phyloP scores from a whole-genome alignment of 1,140 invertebrate species.

The Drosophila chauvacae region DNA sequence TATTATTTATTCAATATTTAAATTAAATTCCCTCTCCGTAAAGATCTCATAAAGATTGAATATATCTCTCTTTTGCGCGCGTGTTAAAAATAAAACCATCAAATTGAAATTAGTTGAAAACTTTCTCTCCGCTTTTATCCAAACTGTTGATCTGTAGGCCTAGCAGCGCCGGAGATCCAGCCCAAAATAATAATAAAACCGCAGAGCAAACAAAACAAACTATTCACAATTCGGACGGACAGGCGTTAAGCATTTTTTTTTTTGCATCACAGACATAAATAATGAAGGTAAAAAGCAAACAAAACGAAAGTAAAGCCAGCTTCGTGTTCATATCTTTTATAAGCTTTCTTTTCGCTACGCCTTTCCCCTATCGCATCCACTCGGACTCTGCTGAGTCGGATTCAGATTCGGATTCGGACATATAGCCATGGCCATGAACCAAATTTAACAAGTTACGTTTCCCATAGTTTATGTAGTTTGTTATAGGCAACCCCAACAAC shows the following conservation, averaged over 20 bases:
- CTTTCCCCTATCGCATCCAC: conserved; percentile 24
- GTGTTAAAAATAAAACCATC: conserved; percentile 13
- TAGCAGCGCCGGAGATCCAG: conserved; percentile 29
- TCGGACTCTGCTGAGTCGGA: neutral
- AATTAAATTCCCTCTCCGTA: neutral
- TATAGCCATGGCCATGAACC: conserved; percentile 48
- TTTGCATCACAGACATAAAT: conserved; percentile 51
- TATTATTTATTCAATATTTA: neutral
- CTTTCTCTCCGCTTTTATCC: conserved; percentile 32
- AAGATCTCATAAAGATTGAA: conserved; percentile 7
- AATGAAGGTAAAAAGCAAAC: conserved; percentile 20
- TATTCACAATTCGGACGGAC: conserved; percentile 28
- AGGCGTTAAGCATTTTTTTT: neutral
- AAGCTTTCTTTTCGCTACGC: conserved; percentile 49
- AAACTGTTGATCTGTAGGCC: conserved; percentile 24
- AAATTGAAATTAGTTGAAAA: conserved; percentile 35
- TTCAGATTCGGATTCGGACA: conserved; percentile 2
- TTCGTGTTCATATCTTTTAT: conserved; percentile 42
- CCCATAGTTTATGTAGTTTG: conserved; percentile 27
- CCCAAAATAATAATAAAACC: conserved; percentile 24
- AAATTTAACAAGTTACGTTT: conserved; percentile 67
- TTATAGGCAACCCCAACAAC: neutral
- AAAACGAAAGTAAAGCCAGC: conserved; percentile 44
- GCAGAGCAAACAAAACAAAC: conserved; percentile 29
- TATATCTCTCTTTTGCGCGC: neutral